Evolutionary conservation across 2,113 vertebrate species (phyloP).

Genomic region (Peromyscus maniculatus): DNA sequence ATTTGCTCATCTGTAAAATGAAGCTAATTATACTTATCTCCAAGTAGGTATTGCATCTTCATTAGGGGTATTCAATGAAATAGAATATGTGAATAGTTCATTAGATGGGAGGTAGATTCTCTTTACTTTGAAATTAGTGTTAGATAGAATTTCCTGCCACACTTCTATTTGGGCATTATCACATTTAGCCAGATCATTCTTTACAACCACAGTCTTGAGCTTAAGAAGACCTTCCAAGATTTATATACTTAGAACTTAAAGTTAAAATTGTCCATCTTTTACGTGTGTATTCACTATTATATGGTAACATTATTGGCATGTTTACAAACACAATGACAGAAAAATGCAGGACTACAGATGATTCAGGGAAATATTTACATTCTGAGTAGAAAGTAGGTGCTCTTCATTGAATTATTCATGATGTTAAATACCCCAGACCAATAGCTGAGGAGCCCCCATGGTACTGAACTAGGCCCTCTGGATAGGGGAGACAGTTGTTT

Average conservation of each 20-base stretch:
- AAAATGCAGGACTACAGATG: not conserved
- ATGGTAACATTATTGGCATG: not conserved
- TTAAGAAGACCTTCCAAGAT: not conserved
- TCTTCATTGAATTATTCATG: constrained; percentile 17
- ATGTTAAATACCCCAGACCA: not conserved
- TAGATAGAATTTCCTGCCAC: not conserved
- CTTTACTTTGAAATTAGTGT: constrained; percentile 29
- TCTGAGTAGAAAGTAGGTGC: constrained; percentile 7
- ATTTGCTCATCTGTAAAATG: constrained; percentile 27
- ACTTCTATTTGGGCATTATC: not conserved
- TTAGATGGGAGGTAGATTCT: not conserved
- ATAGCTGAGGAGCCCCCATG: too few relatives aligned
- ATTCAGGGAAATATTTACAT: not conserved
- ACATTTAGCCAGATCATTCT: not conserved
- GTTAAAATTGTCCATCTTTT: not conserved
- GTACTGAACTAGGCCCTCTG: too few relatives aligned
- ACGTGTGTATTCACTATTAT: not conserved
- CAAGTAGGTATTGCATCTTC: constrained; percentile 23
- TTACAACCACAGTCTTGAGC: not conserved
- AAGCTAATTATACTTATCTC: constrained; percentile 24
- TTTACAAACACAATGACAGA: not conserved
- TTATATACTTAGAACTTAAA: not conserved
- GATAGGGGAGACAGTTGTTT: too few relatives aligned
- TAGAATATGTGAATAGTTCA: not conserved
- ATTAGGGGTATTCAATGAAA: not conserved